Base-by-base conservation (phyloP, 2,888 invertebrate genomes). In the Spilosoma lubricipeda region DNA sequence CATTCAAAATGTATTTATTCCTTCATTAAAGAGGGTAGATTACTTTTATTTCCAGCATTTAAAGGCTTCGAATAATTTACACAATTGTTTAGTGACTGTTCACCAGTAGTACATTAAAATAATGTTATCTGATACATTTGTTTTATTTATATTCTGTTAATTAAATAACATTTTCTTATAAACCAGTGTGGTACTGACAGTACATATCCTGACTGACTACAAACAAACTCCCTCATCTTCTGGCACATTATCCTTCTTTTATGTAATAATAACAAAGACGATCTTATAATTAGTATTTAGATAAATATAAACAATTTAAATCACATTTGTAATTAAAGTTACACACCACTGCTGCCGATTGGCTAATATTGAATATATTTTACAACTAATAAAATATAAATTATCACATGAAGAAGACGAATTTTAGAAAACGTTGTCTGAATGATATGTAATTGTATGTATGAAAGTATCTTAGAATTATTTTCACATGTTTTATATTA, bases 71-170 rank as follows among this genome's bases (percentile, higher is more conserved):
- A 69, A 83, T 77, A 77, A 77, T 71, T 73, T 33, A 72, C 66
- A 67, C 67, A 79, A 78, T 77, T 71, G 71, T 76, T 77, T 78
- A 77, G 76, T 83, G 63, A 76, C 70, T 78, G 76, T 76, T 77
- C 79, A 81, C 68, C 72, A 82, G 81, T 85, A 71, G 76, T 70
- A 75, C 80, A 85, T 80, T 84, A 85, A 78, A 85, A 80, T 80
- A 80, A 79, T 77, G 79, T 82, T 85, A 84, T 71, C 72, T 75
- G 77, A 78, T 78, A 73, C 11, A 59, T 42, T 79, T 77, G 86
- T 85, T 85, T 85, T 39, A 84, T 85, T 83, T 80, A 66, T 13
- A 70, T 67, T 27, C 39, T 33, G 42, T 64, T 65, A 39, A 13
- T 45, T 18, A 45, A 13, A 23, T 52, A 23, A n/a, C 56, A 56